phyloP scores from a whole-genome alignment of 2,888 invertebrate genomes.

The Limnephilus auricula region DNA sequence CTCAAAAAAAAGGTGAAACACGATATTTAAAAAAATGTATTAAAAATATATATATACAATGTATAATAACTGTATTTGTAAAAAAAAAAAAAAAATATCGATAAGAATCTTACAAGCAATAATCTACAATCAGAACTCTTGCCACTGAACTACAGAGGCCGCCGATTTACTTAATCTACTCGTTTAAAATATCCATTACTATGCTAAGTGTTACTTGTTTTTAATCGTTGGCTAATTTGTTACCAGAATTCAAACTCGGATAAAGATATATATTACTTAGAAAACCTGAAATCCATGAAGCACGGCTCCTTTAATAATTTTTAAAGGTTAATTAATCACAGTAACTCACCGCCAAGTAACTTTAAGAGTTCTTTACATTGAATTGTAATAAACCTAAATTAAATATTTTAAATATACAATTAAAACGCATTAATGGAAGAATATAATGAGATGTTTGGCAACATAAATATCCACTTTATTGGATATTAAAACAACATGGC shows the following conservation, averaged over 20 bases:
- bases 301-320: neutral
- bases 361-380: neutral
- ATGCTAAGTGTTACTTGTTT: neutral
- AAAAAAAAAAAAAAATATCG: no score
- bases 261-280: neutral
- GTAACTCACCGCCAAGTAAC: neutral
- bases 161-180: neutral
- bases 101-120: neutral
- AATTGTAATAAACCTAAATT: neutral
- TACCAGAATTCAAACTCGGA: neutral
- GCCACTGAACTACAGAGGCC: neutral
- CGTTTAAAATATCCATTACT: neutral
- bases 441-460: slow-evolving; percentile 29
- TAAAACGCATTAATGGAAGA: slow-evolving; percentile 36
- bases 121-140: neutral
- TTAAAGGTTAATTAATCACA: neutral
- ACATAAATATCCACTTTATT: slow-evolving; percentile 35
- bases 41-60: no score
- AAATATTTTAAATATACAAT: slow-evolving; percentile 24
- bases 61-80: no score
- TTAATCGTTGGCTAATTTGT: neutral
- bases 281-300: neutral
- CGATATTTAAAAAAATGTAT: no score
- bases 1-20: no score
- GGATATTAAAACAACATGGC: slow-evolving; percentile 33